Base-by-base conservation (phyloP, 2,113 vertebrate genomes). In the Glaucidium brasilianum region DNA sequence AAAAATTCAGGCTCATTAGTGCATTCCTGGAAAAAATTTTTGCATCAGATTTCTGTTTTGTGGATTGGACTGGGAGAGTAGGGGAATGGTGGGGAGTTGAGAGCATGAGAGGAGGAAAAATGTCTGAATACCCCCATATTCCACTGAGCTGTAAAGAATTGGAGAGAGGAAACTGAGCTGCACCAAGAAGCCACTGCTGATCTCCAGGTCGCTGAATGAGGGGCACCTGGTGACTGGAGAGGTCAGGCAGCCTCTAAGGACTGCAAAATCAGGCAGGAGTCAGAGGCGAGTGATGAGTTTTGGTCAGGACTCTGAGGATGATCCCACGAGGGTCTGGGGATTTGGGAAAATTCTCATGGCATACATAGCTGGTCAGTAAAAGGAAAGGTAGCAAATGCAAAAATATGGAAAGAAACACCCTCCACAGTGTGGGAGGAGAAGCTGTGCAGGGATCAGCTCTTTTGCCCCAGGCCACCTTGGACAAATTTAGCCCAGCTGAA, bases 381-480 rank as follows among this genome's bases (percentile, higher is more conserved):
- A 60, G 53, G 35, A n/a, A 84, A 76, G n/a, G n/a, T 15, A n/a
- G 76, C 58, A 84, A 94, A 79, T 49, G 72, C 30, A 75, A 78
- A 72, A 58, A 11, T 39, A 16, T 0, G 50, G 68, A 77, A 50
- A 5, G 8, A 69, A 91, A 56, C 43, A 8, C 63, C 69, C 37
- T n/a, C 8, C 53, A 9, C 16, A 12, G 52, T 6, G 80, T 86
- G 80, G 76, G 80, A 92, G 86, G 77, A 93, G 60, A 75, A 62
- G 92, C 82, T 88, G 79, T 43, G 80, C 49, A 34, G 62, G 58
- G n/a, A 90, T 77, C n/a, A 0, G 29, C 62, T 88, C 86, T 75
- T 85, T n/a, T 84, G 91, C 88, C 94, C 95, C 80, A 81, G 94
- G 95, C 87, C 62, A 93, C 87, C 87, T 92, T 81, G 69, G 69